Evolutionary conservation across 2,113 vertebrate species (phyloP), one percentile per base, ranked within the genome.

Genomic region (Microcebus jonahi): DNA sequence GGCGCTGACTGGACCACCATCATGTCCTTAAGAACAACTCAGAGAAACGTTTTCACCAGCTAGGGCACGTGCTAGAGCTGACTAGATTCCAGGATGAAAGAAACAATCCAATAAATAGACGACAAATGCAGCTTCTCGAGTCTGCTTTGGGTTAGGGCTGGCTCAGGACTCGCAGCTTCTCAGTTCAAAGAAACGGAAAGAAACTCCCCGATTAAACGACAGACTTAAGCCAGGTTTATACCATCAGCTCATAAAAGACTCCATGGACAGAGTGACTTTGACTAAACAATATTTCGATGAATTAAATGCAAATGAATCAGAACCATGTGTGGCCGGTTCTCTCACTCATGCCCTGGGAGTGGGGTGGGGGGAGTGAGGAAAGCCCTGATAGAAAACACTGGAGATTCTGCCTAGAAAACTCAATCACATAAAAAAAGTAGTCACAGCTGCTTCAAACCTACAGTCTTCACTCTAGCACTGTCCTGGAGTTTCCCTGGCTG

Each of bases 221-320:
- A 88, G 63, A 36, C 42, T 92, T 89, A 63, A 55, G 45, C 42
- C 81, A 59, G 77, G 86, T 53, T 61, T 84, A 83, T 45, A 75
- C 48, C 6, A 3, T 92, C 57, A 88, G 85, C 59, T 76, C 36
- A 12, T 90, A 90, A 93, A 93, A 70, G 45, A 45, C 34, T 87
- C 75, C 45, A 68, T 80, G 71, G 63, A 83, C 45, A 68, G 34
- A 90, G 42, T 73, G 68, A 8, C 61, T 94, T 83, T 79, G 76
- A 80, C 63, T 57, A 92, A 94, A 87, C 27, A 83, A 79, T 82
- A 59, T 45, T 86, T 90, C 85, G 80, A 88, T 92, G 65, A 45
- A n/a, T 93, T 88, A 84, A 87, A 85, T 59, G 81, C 50, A 90
- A 71, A 85, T 55, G 50, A 91, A 97, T 76, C 77, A 90, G 91